phyloP scores from a whole-genome alignment of 2,113 vertebrate genomes.

The Seriola dumerili region DNA sequence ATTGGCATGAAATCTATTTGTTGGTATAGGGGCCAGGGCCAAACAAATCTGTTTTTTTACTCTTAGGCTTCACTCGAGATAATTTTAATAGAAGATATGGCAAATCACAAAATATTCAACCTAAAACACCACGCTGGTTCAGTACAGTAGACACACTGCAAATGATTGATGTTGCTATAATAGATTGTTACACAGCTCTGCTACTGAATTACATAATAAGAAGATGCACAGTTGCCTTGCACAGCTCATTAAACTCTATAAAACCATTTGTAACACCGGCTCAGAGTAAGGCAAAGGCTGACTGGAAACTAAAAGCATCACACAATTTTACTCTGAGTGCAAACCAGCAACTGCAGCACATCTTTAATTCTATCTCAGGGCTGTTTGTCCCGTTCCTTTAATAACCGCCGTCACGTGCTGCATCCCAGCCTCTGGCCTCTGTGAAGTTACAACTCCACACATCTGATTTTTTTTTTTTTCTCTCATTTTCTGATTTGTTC shows the following conservation, averaged over 20 bases:
- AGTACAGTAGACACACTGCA: not conserved
- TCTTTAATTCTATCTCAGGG: constrained; percentile 2
- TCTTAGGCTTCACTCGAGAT: not conserved
- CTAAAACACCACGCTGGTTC: not conserved
- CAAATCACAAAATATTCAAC: constrained; percentile 12
- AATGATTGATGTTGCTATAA: not conserved
- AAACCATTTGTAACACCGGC: not conserved
- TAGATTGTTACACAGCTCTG: not conserved
- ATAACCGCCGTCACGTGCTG: not conserved
- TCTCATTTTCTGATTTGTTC: not conserved
- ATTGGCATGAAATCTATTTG: not conserved
- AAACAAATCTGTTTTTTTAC: constrained; percentile 11
- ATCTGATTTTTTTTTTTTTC: not conserved
- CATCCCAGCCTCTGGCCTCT: constrained; percentile 26
- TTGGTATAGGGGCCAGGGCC: not conserved
- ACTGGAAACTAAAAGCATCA: not conserved
- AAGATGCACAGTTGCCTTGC: not conserved
- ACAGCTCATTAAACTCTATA: constrained; percentile 13
- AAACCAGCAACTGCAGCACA: not conserved
- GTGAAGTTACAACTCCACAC: not conserved
- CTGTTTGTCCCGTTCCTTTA: constrained; percentile 15
- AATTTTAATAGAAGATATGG: constrained; percentile 14
- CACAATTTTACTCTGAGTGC: not conserved
- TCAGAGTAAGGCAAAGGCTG: not conserved
- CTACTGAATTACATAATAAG: not conserved